Conservation (phyloP, 37 sponge, comb jelly and placozoan genomes). For the Axinella damicornis region DNA sequence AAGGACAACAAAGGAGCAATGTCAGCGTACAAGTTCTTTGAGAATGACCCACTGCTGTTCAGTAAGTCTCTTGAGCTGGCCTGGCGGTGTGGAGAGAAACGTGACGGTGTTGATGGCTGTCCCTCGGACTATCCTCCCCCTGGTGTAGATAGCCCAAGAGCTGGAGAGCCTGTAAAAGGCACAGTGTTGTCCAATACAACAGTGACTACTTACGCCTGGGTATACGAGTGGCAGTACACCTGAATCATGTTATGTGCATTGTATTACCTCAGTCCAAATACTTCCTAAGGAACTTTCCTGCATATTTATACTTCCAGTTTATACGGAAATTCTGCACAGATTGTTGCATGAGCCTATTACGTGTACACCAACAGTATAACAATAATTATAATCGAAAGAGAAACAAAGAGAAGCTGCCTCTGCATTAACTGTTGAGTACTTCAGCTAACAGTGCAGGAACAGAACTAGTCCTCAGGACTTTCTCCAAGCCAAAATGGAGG, state of each 20-base stretch:
- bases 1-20: conserved; percentile 39
- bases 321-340: too few relatives aligned
- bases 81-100: conserved; percentile 82
- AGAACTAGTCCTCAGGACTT: conserved; percentile 6
- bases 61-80: conserved; percentile 65
- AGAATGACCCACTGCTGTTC: conserved; percentile 81
- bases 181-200: conserved; percentile 23
- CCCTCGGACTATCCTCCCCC: conserved; percentile 67
- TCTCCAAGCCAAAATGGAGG: conserved; percentile 33
- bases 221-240: conserved; percentile 57
- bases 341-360: too few relatives aligned
- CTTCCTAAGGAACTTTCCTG: too few relatives aligned
- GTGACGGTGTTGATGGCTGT: conserved; percentile 50
- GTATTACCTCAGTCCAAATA: too few relatives aligned
- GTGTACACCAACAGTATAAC: too few relatives aligned
- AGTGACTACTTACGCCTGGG: conserved; percentile 79
- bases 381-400: too few relatives aligned
- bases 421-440: too few relatives aligned
- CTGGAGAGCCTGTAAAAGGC: neutral
- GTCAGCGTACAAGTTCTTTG: conserved; percentile 90
- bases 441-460: conserved; percentile 24
- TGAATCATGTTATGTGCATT: too few relatives aligned
- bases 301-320: too few relatives aligned
- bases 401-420: too few relatives aligned
- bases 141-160: neutral